Percentiles rank a stretch among this genome's conserved stretches.
These are phyloP conservation scores for Falcunculus frontatus DNA, from an alignment of 2,113 vertebrate genomes.

Conservation along the genomic window DNA sequence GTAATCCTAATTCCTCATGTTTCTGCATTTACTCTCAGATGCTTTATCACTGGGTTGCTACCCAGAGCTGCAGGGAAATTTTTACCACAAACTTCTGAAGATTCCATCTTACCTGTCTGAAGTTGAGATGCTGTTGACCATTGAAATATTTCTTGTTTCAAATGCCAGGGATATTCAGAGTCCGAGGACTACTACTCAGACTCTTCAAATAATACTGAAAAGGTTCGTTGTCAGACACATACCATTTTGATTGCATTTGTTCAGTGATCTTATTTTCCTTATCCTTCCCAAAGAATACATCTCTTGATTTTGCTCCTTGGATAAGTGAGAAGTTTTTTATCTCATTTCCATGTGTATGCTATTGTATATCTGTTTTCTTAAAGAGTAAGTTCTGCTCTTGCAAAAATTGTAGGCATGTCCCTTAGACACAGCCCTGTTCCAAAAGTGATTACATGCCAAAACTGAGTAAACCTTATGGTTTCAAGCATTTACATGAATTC, in stretches of 20 bases:
- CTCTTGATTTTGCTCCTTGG: background rate
- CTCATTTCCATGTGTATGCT: background rate
- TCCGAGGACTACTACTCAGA: slow-evolving; percentile 31
- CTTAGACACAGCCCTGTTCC: background rate
- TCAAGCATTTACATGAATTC: background rate
- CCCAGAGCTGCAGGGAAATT: slow-evolving; percentile 70
- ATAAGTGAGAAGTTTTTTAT: background rate
- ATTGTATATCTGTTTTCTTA: background rate
- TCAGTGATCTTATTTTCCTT: background rate
- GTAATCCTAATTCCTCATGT: background rate
- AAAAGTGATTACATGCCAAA: background rate
- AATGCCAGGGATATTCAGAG: slow-evolving; percentile 76
- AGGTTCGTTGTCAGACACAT: slow-evolving; percentile 74
- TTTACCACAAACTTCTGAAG: slow-evolving; percentile 68
- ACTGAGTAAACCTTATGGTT: background rate
- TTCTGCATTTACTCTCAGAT: slow-evolving; percentile 70
- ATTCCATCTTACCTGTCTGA: slow-evolving; percentile 83
- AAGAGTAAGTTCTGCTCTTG: background rate
- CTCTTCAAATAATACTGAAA: slow-evolving; percentile 83
- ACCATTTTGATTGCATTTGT: background rate
- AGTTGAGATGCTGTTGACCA: slow-evolving; percentile 87
- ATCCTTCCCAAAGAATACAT: background rate
- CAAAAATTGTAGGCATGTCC: background rate
- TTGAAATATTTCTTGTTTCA: slow-evolving; percentile 87
- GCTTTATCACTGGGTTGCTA: slow-evolving; percentile 82